These are phyloP conservation scores for Julus scanicus DNA, from an alignment of 2,888 invertebrate genomes.

Conservation along the genomic window DNA sequence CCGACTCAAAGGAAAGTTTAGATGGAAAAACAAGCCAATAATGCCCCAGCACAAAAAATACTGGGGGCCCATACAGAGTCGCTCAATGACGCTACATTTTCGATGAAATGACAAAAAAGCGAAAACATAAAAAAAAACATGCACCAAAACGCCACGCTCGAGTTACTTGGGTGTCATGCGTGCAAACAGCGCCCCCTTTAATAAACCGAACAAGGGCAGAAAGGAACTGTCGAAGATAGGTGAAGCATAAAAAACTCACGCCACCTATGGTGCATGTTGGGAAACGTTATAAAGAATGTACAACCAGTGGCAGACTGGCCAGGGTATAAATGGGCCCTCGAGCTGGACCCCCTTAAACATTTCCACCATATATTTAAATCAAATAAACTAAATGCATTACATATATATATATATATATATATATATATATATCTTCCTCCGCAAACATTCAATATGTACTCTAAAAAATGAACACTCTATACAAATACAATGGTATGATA, in stretches of 20 bases:
- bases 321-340: no score
- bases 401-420: no score
- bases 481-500: no score
- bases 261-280: background rate
- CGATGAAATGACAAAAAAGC: background rate
- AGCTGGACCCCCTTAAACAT: no score
- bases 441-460: no score
- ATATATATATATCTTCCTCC: no score
- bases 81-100: background rate
- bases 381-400: no score
- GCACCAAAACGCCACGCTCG: background rate
- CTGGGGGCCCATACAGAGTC: background rate
- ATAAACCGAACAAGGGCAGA: background rate
- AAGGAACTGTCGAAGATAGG: background rate
- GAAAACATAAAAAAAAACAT: background rate
- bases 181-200: conserved; percentile 5
- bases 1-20: conserved; percentile 1
- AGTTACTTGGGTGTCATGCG: conserved; percentile 36
- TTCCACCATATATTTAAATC: no score
- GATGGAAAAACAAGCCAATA: conserved; percentile 38
- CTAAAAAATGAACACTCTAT: no score
- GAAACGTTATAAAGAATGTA: no score
- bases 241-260: background rate
- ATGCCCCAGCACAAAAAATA: background rate
- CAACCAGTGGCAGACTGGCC: no score